phyloP scores from a whole-genome alignment of 2,113 vertebrate genomes.

The Phoxinus phoxinus region DNA sequence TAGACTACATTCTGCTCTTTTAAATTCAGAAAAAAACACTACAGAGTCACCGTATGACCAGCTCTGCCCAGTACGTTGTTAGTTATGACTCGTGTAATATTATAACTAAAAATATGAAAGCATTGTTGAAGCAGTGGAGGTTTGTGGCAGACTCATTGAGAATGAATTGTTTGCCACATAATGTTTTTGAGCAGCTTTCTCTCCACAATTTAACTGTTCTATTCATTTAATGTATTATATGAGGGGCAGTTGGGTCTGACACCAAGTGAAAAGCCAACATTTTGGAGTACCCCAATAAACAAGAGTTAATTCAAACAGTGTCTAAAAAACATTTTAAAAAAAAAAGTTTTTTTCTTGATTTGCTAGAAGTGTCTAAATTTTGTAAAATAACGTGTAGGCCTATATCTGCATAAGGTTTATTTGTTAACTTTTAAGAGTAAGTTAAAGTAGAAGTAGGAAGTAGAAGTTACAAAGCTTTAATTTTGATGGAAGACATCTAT shows the following conservation, averaged over 20 bases:
- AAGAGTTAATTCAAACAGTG: not conserved
- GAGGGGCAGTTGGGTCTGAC: not conserved
- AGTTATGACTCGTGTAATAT: not conserved
- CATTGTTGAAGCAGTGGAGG: not conserved
- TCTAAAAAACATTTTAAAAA: too few relatives aligned
- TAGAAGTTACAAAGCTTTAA: too few relatives aligned
- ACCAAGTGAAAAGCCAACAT: not conserved
- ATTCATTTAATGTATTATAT: not conserved
- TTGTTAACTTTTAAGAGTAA: too few relatives aligned
- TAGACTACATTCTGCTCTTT: not conserved
- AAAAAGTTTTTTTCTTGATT: too few relatives aligned
- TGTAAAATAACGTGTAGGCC: too few relatives aligned
- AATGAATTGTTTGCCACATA: not conserved
- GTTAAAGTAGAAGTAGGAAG: too few relatives aligned
- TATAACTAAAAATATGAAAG: not conserved
- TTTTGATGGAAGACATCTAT: too few relatives aligned
- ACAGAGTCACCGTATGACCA: not conserved
- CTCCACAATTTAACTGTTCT: not conserved
- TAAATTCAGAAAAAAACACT: not conserved
- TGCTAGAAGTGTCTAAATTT: too few relatives aligned
- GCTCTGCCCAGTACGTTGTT: not conserved
- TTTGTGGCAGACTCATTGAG: not conserved
- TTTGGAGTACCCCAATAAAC: not conserved
- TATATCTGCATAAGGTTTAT: too few relatives aligned
- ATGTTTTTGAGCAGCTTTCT: not conserved